Evolutionary conservation across 2,113 vertebrate genomes (phyloP).

Genomic region (Prochilodus magdalenae): DNA sequence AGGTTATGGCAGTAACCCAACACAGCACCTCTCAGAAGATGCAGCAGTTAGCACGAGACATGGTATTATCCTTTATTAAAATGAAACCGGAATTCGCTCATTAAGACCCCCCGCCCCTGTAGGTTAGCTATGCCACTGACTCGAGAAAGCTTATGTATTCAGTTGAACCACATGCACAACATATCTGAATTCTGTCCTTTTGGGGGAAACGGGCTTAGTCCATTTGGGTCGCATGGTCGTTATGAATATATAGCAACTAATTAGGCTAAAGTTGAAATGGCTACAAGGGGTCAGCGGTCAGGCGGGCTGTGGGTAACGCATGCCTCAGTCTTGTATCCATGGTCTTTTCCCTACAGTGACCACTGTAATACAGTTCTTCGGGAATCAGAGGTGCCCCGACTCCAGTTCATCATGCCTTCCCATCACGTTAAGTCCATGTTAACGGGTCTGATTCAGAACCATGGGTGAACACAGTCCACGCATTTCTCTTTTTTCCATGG

Average conservation of each 20-base stretch:
- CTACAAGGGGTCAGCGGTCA: constrained; percentile 36
- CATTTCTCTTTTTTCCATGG: constrained; percentile 17
- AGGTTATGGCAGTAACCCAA: constrained; percentile 59
- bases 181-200: constrained; percentile 59
- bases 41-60: constrained; percentile 57
- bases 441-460: constrained; percentile 12
- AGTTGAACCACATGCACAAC: constrained; percentile 71
- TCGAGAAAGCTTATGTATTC: constrained; percentile 71
- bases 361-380: constrained; percentile 35
- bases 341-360: constrained; percentile 42
- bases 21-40: constrained; percentile 61
- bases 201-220: constrained; percentile 22
- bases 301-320: constrained; percentile 16
- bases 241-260: constrained; percentile 41
- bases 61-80: constrained; percentile 46
- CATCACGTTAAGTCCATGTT: not conserved
- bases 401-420: constrained; percentile 3
- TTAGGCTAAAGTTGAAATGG: constrained; percentile 45
- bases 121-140: constrained; percentile 64
- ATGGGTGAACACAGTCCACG: not conserved
- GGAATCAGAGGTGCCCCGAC: constrained; percentile 12
- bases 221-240: constrained; percentile 21
- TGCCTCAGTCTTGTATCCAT: constrained; percentile 42
- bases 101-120: constrained; percentile 28
- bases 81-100: constrained; percentile 38